phyloP scores from a whole-genome alignment of 2,888 invertebrate species.

The Carpatolechia fugitivella region DNA sequence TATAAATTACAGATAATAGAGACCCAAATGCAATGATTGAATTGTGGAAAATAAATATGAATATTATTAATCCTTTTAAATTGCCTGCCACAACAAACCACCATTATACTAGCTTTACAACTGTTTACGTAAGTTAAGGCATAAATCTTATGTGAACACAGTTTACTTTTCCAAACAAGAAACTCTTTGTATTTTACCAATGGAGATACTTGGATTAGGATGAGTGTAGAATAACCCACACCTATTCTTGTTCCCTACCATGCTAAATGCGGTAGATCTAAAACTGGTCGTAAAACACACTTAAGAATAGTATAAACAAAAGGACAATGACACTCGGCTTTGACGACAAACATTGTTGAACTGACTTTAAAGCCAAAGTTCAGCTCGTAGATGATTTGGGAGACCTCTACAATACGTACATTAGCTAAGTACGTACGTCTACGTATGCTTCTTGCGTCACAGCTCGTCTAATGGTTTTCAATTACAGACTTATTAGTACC shows the following conservation, averaged over 20 bases:
- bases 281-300: conserved; percentile 1
- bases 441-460: neutral
- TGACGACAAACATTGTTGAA: neutral
- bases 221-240: neutral
- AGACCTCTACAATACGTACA: too few species aligned
- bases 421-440: neutral
- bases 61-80: too few species aligned
- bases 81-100: too few species aligned
- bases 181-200: too few species aligned
- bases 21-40: too few species aligned
- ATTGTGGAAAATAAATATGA: too few species aligned
- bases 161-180: too few species aligned
- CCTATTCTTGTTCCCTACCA: neutral
- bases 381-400: neutral
- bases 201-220: neutral
- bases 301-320: conserved; percentile 2
- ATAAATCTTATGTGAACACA: too few species aligned
- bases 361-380: neutral
- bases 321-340: conserved; percentile 1
- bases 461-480: too few species aligned
- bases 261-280: conserved; percentile 4
- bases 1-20: neutral
- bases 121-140: too few species aligned
- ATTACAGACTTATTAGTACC: too few species aligned
- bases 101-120: too few species aligned